Evolutionary conservation across 1,140 invertebrate genomes (phyloP).

Genomic region (Drosophila guanche): DNA sequence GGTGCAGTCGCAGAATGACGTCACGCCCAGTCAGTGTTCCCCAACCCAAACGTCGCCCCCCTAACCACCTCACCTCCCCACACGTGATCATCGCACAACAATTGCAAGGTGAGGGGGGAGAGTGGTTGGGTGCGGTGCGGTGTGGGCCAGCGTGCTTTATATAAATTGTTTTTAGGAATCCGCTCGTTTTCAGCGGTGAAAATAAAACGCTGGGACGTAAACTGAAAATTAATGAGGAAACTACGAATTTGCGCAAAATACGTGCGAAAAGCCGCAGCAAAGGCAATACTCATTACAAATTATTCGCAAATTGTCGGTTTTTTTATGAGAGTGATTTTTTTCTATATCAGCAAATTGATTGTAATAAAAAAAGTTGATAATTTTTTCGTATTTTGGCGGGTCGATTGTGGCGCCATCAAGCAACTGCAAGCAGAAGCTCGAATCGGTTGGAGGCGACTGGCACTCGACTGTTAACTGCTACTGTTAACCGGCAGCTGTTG

Average conservation of each 20-base stretch:
- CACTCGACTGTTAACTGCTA: background rate
- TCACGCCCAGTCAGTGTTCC: constrained; percentile 1
- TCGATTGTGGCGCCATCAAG: background rate
- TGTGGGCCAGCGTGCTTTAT: constrained; percentile 15
- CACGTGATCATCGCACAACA: constrained; percentile 31
- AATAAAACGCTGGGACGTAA: constrained; percentile 35
- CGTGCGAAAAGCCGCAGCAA: constrained; percentile 48
- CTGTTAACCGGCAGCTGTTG: background rate
- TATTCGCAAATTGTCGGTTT: constrained; percentile 23
- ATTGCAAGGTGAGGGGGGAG: background rate
- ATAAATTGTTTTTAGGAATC: constrained; percentile 53
- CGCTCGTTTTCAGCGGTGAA: constrained; percentile 29
- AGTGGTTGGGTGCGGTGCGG: background rate
- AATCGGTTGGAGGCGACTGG: too few relatives aligned
- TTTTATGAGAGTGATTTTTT: too few relatives aligned
- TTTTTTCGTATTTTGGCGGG: background rate
- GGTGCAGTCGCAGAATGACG: constrained; percentile 40
- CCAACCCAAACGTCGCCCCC: background rate
- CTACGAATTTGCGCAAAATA: constrained; percentile 70
- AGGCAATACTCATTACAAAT: constrained; percentile 5
- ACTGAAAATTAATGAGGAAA: constrained; percentile 71
- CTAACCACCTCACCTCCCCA: background rate
- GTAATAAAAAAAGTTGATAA: constrained; percentile 2
- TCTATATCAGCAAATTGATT: background rate
- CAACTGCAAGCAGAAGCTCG: background rate